These are phyloP conservation scores for Erebia epiphron DNA, from an alignment of 2,888 invertebrate genomes.

Conservation along the genomic window DNA sequence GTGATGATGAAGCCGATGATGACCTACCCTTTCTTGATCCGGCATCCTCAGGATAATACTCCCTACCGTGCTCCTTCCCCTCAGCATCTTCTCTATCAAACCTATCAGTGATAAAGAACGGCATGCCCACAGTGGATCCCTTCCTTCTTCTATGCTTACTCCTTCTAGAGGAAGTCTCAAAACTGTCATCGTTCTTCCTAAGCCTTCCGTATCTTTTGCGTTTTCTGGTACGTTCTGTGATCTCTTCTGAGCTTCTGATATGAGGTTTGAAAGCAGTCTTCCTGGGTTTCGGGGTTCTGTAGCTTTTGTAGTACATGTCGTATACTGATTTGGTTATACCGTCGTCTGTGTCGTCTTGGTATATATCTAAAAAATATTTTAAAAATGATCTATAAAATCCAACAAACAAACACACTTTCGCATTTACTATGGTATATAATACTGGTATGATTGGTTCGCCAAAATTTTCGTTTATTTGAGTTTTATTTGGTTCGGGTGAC, in stretches of 20 bases:
- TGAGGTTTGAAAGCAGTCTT: constrained; percentile 37
- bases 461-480: no score
- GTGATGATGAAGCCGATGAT: no score
- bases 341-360: constrained; percentile 56
- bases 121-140: constrained; percentile 40
- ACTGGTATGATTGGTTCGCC: no score
- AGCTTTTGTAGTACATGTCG: constrained; percentile 74
- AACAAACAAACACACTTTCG: no score
- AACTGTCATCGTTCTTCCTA: constrained; percentile 14
- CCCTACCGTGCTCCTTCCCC: background rate
- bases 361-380: constrained; percentile 43
- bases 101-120: constrained; percentile 44
- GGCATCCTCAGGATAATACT: constrained; percentile 7
- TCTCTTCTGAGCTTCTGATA: constrained; percentile 38
- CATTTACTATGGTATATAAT: no score
- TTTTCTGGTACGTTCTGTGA: constrained; percentile 30
- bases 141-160: constrained; percentile 30
- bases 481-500: no score
- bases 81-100: constrained; percentile 2
- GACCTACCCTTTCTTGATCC: constrained; percentile 9
- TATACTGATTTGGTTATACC: constrained; percentile 71
- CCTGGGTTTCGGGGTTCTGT: constrained; percentile 48
- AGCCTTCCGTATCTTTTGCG: constrained; percentile 37
- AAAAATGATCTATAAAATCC: background rate
- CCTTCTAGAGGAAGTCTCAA: constrained; percentile 29